These are phyloP conservation scores for Phrynocephalus forsythii DNA, from an alignment of 2,797 vertebrate genomes.

Conservation along the genomic window DNA sequence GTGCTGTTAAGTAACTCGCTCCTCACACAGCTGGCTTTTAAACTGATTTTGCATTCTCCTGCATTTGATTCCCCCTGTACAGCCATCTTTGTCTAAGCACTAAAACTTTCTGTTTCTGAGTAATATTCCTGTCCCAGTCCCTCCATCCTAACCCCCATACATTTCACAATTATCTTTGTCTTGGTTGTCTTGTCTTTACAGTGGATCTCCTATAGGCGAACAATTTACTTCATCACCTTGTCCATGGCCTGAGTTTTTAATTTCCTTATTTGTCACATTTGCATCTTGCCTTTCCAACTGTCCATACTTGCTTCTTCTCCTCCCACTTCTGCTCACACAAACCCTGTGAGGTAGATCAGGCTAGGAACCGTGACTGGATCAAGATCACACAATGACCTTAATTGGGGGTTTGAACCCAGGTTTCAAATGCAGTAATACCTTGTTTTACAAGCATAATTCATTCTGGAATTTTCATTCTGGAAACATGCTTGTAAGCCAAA, in stretches of 20 bases:
- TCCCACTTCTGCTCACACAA: too few species aligned
- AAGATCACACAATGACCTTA: too few species aligned
- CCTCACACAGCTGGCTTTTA: background rate
- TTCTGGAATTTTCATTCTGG: too few species aligned
- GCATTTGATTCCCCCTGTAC: background rate
- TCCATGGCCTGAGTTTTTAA: background rate
- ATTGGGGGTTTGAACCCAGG: too few species aligned
- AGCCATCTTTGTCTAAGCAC: slow-evolving; percentile 37
- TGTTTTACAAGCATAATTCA: too few species aligned
- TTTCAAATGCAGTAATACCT: too few species aligned
- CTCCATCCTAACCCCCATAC: background rate
- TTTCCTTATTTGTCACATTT: too few species aligned
- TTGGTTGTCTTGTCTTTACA: slow-evolving; percentile 5
- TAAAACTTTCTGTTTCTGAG: background rate
- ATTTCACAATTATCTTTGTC: background rate
- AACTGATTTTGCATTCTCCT: background rate
- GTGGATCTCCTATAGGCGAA: background rate
- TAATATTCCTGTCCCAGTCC: background rate
- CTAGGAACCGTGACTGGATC: too few species aligned
- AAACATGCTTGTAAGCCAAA: too few species aligned
- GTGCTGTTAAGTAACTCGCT: background rate
- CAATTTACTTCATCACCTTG: background rate
- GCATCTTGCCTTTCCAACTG: too few species aligned
- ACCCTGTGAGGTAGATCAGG: too few species aligned
- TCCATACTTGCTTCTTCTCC: too few species aligned